phyloP scores from a whole-genome alignment of 2,888 invertebrate genomes.

The Drosophila ezoana region DNA sequence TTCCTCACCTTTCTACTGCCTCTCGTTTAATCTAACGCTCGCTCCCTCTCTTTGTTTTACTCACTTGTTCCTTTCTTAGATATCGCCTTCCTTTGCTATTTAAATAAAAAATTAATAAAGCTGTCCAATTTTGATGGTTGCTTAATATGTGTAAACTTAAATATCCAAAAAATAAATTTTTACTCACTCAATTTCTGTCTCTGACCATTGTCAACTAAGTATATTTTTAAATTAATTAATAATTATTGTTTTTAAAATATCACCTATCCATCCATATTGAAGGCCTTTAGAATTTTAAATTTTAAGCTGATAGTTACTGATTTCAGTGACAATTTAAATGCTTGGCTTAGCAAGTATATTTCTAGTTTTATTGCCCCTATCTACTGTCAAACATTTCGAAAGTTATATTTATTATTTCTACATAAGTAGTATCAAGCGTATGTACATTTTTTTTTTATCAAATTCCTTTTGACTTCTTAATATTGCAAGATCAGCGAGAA shows the following conservation, averaged over 20 bases:
- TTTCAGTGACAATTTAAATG: background rate
- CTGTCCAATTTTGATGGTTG: too few relatives aligned
- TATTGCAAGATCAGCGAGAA: conserved; percentile 19
- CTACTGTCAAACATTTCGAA: background rate
- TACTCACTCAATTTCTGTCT: background rate
- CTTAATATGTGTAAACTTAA: too few relatives aligned
- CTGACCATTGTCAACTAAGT: too few relatives aligned
- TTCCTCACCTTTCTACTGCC: too few relatives aligned
- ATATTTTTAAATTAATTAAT: too few relatives aligned
- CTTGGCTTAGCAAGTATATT: too few relatives aligned
- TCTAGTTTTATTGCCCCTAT: too few relatives aligned
- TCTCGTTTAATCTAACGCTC: too few relatives aligned
- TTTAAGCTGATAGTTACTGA: background rate
- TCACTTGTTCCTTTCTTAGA: too few relatives aligned
- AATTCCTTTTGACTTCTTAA: conserved; percentile 12
- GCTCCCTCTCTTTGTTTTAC: too few relatives aligned
- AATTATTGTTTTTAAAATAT: background rate
- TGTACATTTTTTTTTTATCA: background rate
- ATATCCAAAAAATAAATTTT: background rate
- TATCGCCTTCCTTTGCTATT: too few relatives aligned
- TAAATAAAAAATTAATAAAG: too few relatives aligned
- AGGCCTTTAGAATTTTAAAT: background rate
- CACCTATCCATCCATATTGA: background rate
- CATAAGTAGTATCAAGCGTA: background rate
- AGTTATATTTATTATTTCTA: conserved; percentile 4